Evolutionary conservation across 2,888 invertebrate species (phyloP).

Genomic region (Macaria notata): DNA sequence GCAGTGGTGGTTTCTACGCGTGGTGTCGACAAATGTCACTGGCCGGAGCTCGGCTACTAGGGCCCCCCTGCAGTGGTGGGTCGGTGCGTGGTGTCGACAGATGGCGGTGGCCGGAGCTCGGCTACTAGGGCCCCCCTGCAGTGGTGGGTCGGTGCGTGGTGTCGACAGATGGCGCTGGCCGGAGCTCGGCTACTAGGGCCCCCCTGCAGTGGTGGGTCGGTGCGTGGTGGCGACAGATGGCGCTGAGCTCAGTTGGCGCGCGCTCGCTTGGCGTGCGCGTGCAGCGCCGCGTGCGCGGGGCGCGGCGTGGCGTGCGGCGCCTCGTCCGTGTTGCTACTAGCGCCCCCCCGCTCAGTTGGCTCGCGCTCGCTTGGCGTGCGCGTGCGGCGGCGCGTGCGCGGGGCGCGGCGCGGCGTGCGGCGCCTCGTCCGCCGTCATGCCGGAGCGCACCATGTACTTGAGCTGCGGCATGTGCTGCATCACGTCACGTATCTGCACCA

Average conservation of each 20-base stretch:
- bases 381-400: constrained; percentile 38
- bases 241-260: constrained; percentile 68
- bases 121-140: too few relatives aligned
- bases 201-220: too few relatives aligned
- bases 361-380: constrained; percentile 54
- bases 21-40: too few relatives aligned
- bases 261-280: constrained; percentile 50
- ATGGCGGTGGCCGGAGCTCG: too few relatives aligned
- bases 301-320: constrained; percentile 41
- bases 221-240: too few relatives aligned
- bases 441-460: constrained; percentile 90
- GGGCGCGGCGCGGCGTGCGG: constrained; percentile 40
- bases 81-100: too few relatives aligned
- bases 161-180: too few relatives aligned
- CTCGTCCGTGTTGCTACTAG: constrained; percentile 57
- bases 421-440: constrained; percentile 54
- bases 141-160: too few relatives aligned
- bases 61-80: too few relatives aligned
- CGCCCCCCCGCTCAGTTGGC: constrained; percentile 66
- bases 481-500: constrained; percentile 92
- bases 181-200: too few relatives aligned
- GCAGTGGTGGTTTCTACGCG: too few relatives aligned
- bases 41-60: too few relatives aligned
- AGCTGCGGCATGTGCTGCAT: constrained; percentile 93
- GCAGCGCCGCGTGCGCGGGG: constrained; percentile 38